Percentiles rank a stretch among this genome's conserved stretches.
Conservation (phyloP, 2,797 vertebrate species). For the Hemibagrus guttatus region DNA sequence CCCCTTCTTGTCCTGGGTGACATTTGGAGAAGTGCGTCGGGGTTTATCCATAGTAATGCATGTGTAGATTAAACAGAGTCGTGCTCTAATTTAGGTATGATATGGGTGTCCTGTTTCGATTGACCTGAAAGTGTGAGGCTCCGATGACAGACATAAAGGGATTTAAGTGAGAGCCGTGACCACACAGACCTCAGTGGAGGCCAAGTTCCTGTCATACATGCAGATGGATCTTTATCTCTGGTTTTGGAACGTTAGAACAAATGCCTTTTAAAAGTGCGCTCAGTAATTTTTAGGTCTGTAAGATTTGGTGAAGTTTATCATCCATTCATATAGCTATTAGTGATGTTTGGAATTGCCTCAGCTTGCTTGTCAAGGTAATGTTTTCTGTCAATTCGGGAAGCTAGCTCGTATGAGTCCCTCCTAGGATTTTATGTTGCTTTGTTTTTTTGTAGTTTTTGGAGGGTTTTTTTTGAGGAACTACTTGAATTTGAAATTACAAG, state of each 20-base stretch:
- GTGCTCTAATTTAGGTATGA: constrained; percentile 22
- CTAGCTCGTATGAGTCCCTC: not conserved
- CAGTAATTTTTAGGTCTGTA: not conserved
- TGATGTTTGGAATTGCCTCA: not conserved
- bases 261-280: not conserved
- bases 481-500: no score
- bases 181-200: not conserved
- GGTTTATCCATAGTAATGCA: constrained; percentile 24
- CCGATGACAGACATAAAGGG: constrained; percentile 41
- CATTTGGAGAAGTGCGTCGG: constrained; percentile 11
- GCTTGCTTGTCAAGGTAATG: not conserved
- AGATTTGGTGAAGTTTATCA: not conserved
- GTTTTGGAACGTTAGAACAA: not conserved
- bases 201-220: not conserved
- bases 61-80: constrained; percentile 34
- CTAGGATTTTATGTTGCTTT: no score
- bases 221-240: not conserved
- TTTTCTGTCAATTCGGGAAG: not conserved
- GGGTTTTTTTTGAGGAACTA: no score
- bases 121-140: constrained; percentile 39
- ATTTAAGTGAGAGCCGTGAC: constrained; percentile 14
- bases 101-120: constrained; percentile 42
- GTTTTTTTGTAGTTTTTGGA: no score
- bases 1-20: not conserved
- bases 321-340: not conserved